A percentile compares a stretch with the other conserved stretches of the same genome.
Evolutionary conservation across 2,888 invertebrate genomes (phyloP).

Genomic region (Dicyrtomina minuta): DNA sequence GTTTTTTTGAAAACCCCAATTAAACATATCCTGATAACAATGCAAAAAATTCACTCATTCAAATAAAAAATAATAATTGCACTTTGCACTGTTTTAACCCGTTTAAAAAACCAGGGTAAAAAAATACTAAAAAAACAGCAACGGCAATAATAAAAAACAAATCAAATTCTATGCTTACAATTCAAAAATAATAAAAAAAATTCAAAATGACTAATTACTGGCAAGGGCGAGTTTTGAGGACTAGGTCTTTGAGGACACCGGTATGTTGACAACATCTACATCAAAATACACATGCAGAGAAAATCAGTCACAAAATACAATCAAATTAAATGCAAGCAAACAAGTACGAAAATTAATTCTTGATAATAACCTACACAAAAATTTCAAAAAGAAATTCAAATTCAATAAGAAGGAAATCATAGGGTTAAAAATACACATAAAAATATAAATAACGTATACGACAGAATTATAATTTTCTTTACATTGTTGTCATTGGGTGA

Average conservation of each 20-base stretch:
- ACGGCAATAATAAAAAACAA: conserved; percentile 18
- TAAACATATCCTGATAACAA: neutral
- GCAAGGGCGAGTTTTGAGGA: conserved; percentile 60
- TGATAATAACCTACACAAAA: conserved; percentile 9
- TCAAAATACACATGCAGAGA: conserved; percentile 37
- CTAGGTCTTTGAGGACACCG: conserved; percentile 58
- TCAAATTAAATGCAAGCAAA: conserved; percentile 21
- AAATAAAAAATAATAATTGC: too few species aligned
- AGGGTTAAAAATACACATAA: too few species aligned
- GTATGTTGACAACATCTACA: conserved; percentile 59
- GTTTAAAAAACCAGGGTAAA: neutral
- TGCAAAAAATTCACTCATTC: neutral
- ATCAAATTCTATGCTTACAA: neutral
- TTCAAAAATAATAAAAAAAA: conserved; percentile 21
- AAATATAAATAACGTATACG: too few species aligned
- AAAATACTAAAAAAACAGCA: neutral
- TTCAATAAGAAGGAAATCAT: neutral
- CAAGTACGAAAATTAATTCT: too few species aligned
- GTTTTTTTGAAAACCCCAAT: conserved; percentile 1
- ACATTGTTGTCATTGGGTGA: conserved; percentile 49
- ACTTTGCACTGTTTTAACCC: too few species aligned
- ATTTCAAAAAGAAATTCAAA: conserved; percentile 7
- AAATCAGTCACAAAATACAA: conserved; percentile 29
- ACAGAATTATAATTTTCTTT: conserved; percentile 13
- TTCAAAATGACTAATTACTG: conserved; percentile 50